Base-by-base conservation (phyloP, 2,888 invertebrate species). In the Parnassius orleans region DNA sequence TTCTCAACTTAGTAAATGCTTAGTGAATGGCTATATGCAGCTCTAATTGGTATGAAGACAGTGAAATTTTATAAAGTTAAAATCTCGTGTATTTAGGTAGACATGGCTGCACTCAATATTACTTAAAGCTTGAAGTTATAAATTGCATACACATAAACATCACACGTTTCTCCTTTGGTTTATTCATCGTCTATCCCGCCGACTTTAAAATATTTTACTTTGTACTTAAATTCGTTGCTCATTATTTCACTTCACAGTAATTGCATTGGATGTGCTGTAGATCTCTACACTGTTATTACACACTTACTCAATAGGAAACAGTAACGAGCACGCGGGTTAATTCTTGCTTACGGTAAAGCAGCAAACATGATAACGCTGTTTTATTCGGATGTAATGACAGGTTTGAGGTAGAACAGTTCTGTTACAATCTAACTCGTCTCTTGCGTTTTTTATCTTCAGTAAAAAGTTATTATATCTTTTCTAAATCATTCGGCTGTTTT, bases 191-290 rank as follows among this genome's bases (percentile, higher is more conserved):
- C 10, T 43, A 53, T 53, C 57, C 57, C 61, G 57, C 61, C 53
- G 57, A 62, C 14, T 57, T 53, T 57, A 53, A 47, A 33, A 33
- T 33, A 7, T 33, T 33, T 33, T 53, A 24, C 19, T n/a, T 47
- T 57, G 61, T 62, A 62, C 61, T 62, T 62, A 62, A 62, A 62
- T 48, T 48, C 19, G 15, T 33, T 41, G 43, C 33, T 50, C 46
- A 14, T 11, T 10, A 19, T 50, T 50, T 24, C 11, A 33, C 11
- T 24, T 24, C 24, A 19, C 10, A 14, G 50, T 52, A 24, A 52
- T 52, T 10, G 5, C 19, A 33, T 33, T 24, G 10, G 53, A 9
- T 53, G 14, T 61, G 52, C 56, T 52, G 52, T 56, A 56, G 51
- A 51, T 56, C 61, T 52, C 52, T 61, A 56, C 61, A 41, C 61